Evolutionary conservation across 2,888 invertebrate genomes (phyloP), one percentile per base, ranked within the genome.

Genomic region (Argynnis bischoffii): DNA sequence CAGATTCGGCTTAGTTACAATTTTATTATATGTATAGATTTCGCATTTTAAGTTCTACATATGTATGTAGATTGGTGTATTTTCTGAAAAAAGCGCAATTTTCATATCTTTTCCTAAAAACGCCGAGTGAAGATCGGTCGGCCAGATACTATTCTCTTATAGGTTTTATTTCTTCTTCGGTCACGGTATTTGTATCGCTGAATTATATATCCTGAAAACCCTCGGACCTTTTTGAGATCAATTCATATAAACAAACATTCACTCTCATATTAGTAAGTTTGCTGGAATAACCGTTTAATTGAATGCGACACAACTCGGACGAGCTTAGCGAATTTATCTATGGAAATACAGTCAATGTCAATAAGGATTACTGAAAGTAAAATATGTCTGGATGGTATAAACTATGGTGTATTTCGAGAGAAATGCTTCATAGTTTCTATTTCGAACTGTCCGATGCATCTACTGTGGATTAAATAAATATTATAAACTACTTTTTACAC

Each of bases 351-450:
- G 47, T 47, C 11, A 15, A 47, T 21, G 47, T 47, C 59, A 47
- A 59, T 47, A 47, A 59, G 46, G 59, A 59, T 59, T 59, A 59
- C 48, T 59, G 11, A 16, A 55, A 14, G 35, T 41, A 16, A 41
- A 55, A 55, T 55, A 55, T 55, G 35, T 16, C 31, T 35, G n/a
- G 1, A 55, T n/a, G n/a, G 14, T 35, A 41, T 55, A 35, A 16
- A 11, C 16, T 13, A 31, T 55, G 16, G 5, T 16, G 31, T 13
- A 16, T 14, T 35, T 18, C 16, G n/a, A 1, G 5, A 13, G 6
- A 41, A 55, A 55, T n/a, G 2, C 16, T 16, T 41, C 2, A 16
- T 55, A 35, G 11, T 16, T 55, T 16, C 13, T 11, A 16, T 31
- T 55, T 26, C 15, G 11, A 50, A 14, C 16, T 15, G 55, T 35